phyloP scores from a whole-genome alignment of 2,113 vertebrate species.

The Chrysochloris asiatica region DNA sequence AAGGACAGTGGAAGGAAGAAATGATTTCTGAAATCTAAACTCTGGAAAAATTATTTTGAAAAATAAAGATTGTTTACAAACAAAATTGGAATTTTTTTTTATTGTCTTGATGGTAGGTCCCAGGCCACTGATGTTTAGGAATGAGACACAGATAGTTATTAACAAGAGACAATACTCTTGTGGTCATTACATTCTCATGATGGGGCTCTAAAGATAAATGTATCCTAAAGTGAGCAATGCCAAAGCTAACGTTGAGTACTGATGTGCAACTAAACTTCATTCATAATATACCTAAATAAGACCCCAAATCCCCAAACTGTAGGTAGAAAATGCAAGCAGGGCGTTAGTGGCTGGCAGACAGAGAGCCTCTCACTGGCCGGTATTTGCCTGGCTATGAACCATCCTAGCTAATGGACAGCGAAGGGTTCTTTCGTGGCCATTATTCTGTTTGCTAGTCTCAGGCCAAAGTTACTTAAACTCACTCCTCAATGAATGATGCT shows the following conservation, averaged over 20 bases:
- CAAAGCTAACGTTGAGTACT: not conserved
- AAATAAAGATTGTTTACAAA: not conserved
- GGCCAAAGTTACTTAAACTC: not conserved
- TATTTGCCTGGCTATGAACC: not conserved
- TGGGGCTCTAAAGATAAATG: not conserved
- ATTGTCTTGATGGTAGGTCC: not conserved
- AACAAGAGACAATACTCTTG: not conserved
- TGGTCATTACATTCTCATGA: not conserved
- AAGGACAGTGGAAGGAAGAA: not conserved
- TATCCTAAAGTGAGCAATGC: not conserved
- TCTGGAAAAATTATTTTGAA: not conserved
- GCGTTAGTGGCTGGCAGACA: not conserved
- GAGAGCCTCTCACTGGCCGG: not conserved
- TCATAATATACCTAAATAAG: not conserved
- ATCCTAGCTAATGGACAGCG: not conserved
- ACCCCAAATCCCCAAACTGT: not conserved
- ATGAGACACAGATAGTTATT: not conserved
- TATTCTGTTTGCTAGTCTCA: not conserved
- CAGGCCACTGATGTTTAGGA: not conserved
- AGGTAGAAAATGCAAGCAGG: not conserved
- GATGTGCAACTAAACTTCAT: constrained; percentile 8
- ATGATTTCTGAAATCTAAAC: constrained; percentile 40
- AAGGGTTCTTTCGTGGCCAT: too few relatives aligned
- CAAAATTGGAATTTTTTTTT: not conserved
- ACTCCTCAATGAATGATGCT: constrained; percentile 14